Evolutionary conservation across 1,140 invertebrate species (phyloP).

Genomic region (Brachionus calyciflorus): DNA sequence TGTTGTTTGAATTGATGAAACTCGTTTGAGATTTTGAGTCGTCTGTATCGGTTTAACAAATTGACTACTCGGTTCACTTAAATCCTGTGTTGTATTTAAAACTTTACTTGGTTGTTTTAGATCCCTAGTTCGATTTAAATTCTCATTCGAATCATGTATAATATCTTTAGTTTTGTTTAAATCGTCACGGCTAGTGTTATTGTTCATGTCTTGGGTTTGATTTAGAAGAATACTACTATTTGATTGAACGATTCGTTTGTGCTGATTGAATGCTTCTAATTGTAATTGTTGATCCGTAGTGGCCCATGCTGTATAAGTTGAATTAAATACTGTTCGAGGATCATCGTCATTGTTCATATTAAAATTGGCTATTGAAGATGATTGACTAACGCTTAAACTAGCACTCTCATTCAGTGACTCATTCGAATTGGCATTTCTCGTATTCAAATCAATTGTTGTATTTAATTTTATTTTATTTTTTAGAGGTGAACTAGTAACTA

Average conservation of each 20-base stretch:
- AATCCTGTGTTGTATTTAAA: slow-evolving; percentile 13
- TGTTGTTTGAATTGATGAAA: slow-evolving; percentile 19
- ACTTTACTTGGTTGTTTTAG: background rate
- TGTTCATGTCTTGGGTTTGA: slow-evolving; percentile 30
- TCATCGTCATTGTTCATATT: background rate
- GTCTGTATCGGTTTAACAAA: background rate
- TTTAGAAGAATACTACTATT: background rate
- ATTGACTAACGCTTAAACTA: slow-evolving; percentile 26
- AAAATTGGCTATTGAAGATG: background rate
- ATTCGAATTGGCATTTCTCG: background rate
- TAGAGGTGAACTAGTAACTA: slow-evolving; percentile 12
- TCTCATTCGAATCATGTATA: background rate
- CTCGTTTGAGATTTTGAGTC: background rate
- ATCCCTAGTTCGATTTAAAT: background rate
- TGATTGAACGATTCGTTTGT: background rate
- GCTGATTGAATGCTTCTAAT: slow-evolving; percentile 2
- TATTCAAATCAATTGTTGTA: slow-evolving; percentile 32
- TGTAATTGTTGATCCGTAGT: slow-evolving; percentile 5
- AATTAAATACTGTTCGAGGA: background rate
- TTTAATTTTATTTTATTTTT: background rate
- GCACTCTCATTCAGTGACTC: slow-evolving; percentile 26
- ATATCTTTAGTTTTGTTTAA: slow-evolving; percentile 30
- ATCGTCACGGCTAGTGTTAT: background rate
- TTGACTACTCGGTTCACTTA: background rate
- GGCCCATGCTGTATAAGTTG: slow-evolving; percentile 19